Evolutionary conservation across 1,140 invertebrate genomes (phyloP).

Genomic region (Drosophila asahinai): DNA sequence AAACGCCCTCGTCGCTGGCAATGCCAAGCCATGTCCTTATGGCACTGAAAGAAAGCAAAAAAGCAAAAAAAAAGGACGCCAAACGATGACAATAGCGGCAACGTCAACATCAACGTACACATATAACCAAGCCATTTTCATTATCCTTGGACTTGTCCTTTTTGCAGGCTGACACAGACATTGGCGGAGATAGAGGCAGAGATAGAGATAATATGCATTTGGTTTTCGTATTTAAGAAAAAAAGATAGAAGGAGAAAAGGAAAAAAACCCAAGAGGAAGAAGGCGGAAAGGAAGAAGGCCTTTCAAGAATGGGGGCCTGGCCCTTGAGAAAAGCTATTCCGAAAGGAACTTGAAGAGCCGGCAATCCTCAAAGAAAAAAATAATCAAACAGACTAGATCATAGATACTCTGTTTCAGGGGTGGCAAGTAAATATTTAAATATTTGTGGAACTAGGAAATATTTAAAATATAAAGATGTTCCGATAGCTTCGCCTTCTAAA

Average conservation of each 20-base stretch:
- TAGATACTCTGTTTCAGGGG: not conserved
- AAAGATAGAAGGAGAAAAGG: slow-evolving; percentile 18
- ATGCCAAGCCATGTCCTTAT: slow-evolving; percentile 31
- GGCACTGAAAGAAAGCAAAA: slow-evolving; percentile 17
- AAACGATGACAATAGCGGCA: slow-evolving; percentile 53
- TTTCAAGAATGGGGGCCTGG: slow-evolving; percentile 31
- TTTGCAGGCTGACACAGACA: slow-evolving; percentile 50
- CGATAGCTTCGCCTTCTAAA: no score
- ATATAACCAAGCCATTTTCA: slow-evolving; percentile 64
- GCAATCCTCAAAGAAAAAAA: not conserved
- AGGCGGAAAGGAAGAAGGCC: slow-evolving; percentile 24
- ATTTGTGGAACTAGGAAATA: not conserved
- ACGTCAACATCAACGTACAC: slow-evolving; percentile 43
- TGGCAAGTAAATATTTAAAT: not conserved
- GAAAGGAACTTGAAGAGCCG: not conserved
- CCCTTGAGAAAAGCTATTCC: slow-evolving; percentile 19
- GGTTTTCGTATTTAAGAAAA: slow-evolving; percentile 70
- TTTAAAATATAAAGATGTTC: no score
- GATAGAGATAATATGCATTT: slow-evolving; percentile 62
- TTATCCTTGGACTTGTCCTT: slow-evolving; percentile 74
- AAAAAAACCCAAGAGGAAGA: slow-evolving; percentile 1
- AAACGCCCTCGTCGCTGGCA: slow-evolving; percentile 38
- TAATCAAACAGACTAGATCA: not conserved
- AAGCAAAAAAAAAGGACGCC: slow-evolving; percentile 34
- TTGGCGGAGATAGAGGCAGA: slow-evolving; percentile 36